Conservation (phyloP, 1,140 invertebrate species). For the Conus betulinus region DNA sequence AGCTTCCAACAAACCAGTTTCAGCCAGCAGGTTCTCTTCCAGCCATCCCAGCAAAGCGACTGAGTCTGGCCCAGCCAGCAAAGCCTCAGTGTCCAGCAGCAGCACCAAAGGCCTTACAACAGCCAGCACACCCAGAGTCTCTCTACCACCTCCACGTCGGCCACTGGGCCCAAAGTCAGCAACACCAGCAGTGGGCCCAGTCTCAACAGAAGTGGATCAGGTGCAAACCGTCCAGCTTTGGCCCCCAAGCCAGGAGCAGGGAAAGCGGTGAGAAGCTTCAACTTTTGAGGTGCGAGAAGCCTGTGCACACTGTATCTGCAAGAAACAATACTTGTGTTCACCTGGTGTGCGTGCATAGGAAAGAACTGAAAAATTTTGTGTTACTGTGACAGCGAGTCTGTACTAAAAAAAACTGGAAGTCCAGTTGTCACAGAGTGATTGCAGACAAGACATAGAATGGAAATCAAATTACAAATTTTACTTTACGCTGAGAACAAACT, state of each 20-base stretch:
- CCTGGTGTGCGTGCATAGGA: not conserved
- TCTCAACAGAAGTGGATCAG: not conserved
- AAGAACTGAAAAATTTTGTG: too few species aligned
- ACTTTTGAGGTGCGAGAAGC: constrained; percentile 2
- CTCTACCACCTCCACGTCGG: not conserved
- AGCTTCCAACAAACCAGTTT: not conserved
- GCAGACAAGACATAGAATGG: too few species aligned
- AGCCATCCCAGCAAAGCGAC: not conserved
- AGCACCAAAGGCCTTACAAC: not conserved
- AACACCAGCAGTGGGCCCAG: not conserved
- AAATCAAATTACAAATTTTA: too few species aligned
- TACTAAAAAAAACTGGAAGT: too few species aligned
- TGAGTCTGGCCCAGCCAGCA: not conserved
- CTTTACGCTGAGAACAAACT: too few species aligned
- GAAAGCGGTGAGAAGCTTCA: constrained; percentile 31
- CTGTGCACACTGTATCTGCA: not conserved
- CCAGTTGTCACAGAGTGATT: too few species aligned
- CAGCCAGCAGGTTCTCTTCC: not conserved
- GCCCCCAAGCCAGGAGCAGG: constrained; percentile 18
- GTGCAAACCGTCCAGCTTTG: constrained; percentile 14
- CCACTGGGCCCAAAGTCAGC: not conserved
- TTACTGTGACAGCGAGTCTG: not conserved
- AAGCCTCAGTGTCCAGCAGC: not conserved
- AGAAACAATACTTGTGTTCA: too few species aligned
- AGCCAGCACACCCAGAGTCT: not conserved